A percentile compares a stretch with the other conserved stretches of the same genome.
phyloP scores from a whole-genome alignment of 92 coral and sea anemone species.

The Paramuricea clavata region DNA sequence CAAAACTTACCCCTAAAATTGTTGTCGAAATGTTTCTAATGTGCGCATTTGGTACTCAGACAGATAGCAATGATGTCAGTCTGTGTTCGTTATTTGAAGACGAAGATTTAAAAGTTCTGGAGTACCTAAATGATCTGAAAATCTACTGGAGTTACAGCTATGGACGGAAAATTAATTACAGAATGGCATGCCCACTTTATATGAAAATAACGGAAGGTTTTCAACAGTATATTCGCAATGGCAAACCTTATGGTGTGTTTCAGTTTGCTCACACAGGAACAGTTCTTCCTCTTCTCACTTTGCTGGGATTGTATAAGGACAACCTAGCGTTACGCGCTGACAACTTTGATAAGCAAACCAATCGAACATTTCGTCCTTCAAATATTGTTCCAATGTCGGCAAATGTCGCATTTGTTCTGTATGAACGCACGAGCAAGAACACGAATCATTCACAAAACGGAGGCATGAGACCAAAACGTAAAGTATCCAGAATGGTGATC shows the following conservation, averaged over 20 bases:
- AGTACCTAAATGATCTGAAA: conserved; percentile 78
- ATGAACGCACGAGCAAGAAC: conserved; percentile 55
- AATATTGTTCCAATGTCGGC: conserved; percentile 84
- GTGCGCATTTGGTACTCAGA: conserved; percentile 88
- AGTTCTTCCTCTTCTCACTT: conserved; percentile 77
- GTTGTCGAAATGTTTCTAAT: conserved; percentile 69
- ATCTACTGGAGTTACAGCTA: conserved; percentile 75
- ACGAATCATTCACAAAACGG: neutral
- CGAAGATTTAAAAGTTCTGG: conserved; percentile 78
- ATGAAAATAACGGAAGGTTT: conserved; percentile 66
- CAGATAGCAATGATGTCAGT: conserved; percentile 68
- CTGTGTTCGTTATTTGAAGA: conserved; percentile 84
- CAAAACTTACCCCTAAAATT: conserved; percentile 50
- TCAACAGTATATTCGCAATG: conserved; percentile 40
- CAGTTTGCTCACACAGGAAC: conserved; percentile 86
- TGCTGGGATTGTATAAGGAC: conserved; percentile 81
- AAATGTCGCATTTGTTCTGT: conserved; percentile 84
- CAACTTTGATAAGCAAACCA: conserved; percentile 63
- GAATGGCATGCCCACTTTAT: conserved; percentile 77
- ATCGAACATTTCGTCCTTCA: conserved; percentile 78
- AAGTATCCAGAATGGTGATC: conserved; percentile 38
- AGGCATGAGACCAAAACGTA: neutral
- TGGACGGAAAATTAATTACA: conserved; percentile 81
- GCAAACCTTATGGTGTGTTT: conserved; percentile 78
- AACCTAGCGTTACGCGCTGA: conserved; percentile 73